phyloP scores from a whole-genome alignment of 2,888 invertebrate genomes.

The Habrosyne pyritoides region DNA sequence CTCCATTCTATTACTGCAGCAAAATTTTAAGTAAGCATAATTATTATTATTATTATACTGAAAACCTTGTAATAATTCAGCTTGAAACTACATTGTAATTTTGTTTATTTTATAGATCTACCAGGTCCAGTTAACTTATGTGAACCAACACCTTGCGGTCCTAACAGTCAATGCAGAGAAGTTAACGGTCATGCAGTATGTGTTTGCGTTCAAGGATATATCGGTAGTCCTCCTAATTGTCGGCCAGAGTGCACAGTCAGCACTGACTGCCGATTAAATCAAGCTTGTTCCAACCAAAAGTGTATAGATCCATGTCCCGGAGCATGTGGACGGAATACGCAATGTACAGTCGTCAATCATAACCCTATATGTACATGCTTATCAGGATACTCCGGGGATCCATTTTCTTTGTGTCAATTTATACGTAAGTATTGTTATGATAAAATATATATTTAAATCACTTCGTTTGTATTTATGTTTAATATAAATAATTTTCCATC shows the following conservation, averaged over 20 bases:
- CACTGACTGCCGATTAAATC: constrained; percentile 87
- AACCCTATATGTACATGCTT: constrained; percentile 87
- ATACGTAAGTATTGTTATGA: constrained; percentile 62
- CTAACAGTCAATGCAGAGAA: constrained; percentile 88
- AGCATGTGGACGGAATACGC: constrained; percentile 86
- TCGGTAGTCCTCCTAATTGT: constrained; percentile 89
- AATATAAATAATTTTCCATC: constrained; percentile 19
- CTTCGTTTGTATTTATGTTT: neutral
- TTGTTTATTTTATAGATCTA: constrained; percentile 48
- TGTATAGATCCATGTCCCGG: constrained; percentile 90
- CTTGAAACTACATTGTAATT: too few species aligned
- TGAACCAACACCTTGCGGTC: constrained; percentile 85
- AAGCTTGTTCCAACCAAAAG: constrained; percentile 89
- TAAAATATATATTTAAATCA: neutral
- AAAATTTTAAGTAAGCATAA: constrained; percentile 56
- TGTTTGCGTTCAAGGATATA: constrained; percentile 86
- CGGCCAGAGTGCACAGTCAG: constrained; percentile 91
- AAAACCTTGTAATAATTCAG: too few species aligned
- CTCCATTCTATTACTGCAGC: constrained; percentile 85
- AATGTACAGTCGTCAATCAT: constrained; percentile 86
- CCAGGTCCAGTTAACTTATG: constrained; percentile 55
- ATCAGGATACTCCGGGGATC: constrained; percentile 87
- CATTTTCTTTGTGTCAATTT: constrained; percentile 86
- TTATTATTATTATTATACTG: neutral
- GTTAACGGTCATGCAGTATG: constrained; percentile 88